Percentiles rank a stretch among this genome's conserved stretches.
Conservation (phyloP, 2,888 invertebrate species). For the Cremastobaeus sp. region DNA sequence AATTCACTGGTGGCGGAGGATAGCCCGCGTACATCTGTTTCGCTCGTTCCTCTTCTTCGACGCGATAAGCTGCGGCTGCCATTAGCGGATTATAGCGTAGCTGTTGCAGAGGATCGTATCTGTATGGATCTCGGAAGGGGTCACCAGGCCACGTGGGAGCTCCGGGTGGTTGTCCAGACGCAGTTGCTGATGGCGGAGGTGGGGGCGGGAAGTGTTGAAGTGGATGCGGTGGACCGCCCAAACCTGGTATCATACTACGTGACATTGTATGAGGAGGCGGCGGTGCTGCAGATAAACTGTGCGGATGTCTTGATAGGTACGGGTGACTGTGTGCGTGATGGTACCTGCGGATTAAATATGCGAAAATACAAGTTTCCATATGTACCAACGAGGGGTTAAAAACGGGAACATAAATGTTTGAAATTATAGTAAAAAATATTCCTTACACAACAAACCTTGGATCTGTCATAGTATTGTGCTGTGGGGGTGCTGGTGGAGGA, state of each 20-base stretch:
- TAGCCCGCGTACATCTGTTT: conserved; percentile 88
- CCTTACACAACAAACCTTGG: conserved; percentile 75
- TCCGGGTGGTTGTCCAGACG: conserved; percentile 80
- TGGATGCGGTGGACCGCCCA: conserved; percentile 80
- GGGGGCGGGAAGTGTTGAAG: conserved; percentile 78
- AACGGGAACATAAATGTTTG: too few relatives aligned
- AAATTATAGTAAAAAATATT: background rate
- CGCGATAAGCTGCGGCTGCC: conserved; percentile 86
- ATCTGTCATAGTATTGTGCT: conserved; percentile 79
- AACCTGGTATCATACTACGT: conserved; percentile 80
- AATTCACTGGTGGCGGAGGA: conserved; percentile 81
- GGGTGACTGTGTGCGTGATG: conserved; percentile 80
- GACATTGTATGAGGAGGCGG: conserved; percentile 80
- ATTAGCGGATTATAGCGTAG: conserved; percentile 88
- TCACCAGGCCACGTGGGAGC: conserved; percentile 82
- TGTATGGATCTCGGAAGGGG: conserved; percentile 84
- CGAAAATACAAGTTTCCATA: conserved; percentile 65
- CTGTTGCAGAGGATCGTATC: conserved; percentile 83
- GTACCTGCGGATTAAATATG: conserved; percentile 70
- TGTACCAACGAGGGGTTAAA: too few relatives aligned
- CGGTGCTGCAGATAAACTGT: conserved; percentile 76
- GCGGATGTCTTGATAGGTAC: conserved; percentile 76
- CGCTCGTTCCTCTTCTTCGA: conserved; percentile 87
- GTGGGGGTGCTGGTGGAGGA: conserved; percentile 70
- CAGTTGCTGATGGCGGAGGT: conserved; percentile 77